Percentiles rank a stretch among this genome's conserved stretches.
Conservation (phyloP, 2,888 invertebrate genomes). For the Teinopalpus imperialis region DNA sequence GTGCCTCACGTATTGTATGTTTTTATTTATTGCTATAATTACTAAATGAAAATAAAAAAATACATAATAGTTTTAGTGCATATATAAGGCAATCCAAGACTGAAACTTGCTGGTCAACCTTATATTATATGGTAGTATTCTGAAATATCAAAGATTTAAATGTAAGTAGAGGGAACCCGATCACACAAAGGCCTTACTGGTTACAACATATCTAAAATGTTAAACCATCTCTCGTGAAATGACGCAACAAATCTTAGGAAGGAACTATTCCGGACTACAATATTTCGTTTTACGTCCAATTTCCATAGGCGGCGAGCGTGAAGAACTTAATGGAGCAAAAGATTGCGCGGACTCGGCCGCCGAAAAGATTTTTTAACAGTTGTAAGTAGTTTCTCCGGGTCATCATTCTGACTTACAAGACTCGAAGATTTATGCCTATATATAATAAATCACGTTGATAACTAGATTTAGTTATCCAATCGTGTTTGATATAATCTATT, state of each 20-base stretch:
- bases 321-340: slow-evolving; percentile 78
- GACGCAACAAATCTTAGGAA: slow-evolving; percentile 58
- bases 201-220: slow-evolving; percentile 18
- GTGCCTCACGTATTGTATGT: no score
- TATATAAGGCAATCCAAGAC: no score
- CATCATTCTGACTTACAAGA: slow-evolving; percentile 18
- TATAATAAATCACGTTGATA: slow-evolving; percentile 18
- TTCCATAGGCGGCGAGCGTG: slow-evolving; percentile 79
- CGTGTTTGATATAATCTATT: slow-evolving; percentile 4
- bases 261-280: slow-evolving; percentile 66
- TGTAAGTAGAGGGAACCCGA: background rate
- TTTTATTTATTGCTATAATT: no score
- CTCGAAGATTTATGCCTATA: slow-evolving; percentile 25
- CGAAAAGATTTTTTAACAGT: slow-evolving; percentile 63
- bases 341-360: slow-evolving; percentile 71
- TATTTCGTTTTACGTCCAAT: slow-evolving; percentile 79
- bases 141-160: background rate
- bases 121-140: no score
- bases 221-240: slow-evolving; percentile 31
- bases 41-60: no score
- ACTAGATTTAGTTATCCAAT: slow-evolving; percentile 14
- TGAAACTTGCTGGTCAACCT: no score
- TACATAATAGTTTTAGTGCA: no score
- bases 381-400: slow-evolving; percentile 37
- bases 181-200: slow-evolving; percentile 27